Conservation (phyloP, 2,113 vertebrate genomes). For the Lepus americanus region DNA sequence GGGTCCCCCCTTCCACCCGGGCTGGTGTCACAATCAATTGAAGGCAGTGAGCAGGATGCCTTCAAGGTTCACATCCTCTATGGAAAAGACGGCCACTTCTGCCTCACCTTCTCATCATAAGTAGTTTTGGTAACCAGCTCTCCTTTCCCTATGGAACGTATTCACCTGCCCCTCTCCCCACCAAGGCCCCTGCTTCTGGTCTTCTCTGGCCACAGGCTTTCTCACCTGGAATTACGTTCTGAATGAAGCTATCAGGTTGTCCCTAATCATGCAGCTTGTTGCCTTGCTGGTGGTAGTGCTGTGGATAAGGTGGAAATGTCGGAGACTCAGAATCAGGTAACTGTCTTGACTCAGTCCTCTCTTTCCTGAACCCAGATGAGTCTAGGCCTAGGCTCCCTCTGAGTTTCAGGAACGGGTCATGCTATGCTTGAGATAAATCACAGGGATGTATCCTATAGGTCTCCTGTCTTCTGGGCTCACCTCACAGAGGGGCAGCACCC, state of each 20-base stretch:
- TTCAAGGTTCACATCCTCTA: not conserved
- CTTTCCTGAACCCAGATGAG: not conserved
- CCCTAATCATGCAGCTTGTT: slow-evolving; percentile 58
- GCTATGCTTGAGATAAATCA: not conserved
- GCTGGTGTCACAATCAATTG: not conserved
- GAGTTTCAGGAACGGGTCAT: not conserved
- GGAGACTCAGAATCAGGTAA: slow-evolving; percentile 79
- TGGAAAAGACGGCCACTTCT: slow-evolving; percentile 8
- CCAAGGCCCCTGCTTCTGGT: slow-evolving; percentile 59
- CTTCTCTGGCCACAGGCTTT: slow-evolving; percentile 74
- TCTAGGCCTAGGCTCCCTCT: not conserved
- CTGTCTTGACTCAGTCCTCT: not conserved
- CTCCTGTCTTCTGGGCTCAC: not conserved
- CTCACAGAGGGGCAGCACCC: not conserved
- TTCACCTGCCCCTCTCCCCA: not conserved
- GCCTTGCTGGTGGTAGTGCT: slow-evolving; percentile 73
- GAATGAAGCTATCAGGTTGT: slow-evolving; percentile 74
- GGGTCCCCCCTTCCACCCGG: not conserved
- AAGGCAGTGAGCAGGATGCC: slow-evolving; percentile 11
- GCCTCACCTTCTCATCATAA: not conserved
- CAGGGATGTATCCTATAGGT: not conserved
- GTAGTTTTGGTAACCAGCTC: not conserved
- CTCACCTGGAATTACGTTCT: slow-evolving; percentile 70
- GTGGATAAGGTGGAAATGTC: slow-evolving; percentile 76
- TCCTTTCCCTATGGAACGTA: not conserved